Evolutionary conservation across 2,113 vertebrate species (phyloP), one percentile per base, ranked within the genome.

Genomic region (Nanorana parkeri): DNA sequence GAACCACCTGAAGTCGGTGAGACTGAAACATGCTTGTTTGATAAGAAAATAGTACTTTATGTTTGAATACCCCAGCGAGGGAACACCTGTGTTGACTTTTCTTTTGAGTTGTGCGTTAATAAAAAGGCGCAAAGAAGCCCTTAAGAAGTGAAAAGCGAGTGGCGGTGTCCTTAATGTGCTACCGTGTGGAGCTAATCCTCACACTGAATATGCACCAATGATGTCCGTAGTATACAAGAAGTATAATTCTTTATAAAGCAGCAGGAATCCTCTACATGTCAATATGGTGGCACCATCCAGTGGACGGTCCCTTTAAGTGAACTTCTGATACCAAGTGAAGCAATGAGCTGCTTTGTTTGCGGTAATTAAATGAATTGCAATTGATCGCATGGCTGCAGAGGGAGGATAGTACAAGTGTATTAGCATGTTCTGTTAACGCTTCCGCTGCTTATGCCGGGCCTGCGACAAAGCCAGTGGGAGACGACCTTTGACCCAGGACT

Each of bases 301-400:
- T 26, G 68, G n/a, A 10, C 17, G 7, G 55, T 58, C 5, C 20
- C 71, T 67, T 88, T 88, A 87, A 81, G 69, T 51, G 84, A 89
- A 85, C 86, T 85, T 84, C 78, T 88, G 86, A 87, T 86, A 88
- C 90, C 92, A 91, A 91, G 90, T 87, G 86, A 91, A 84, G 83
- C 84, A 65, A 85, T 89, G 83, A 89, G 87, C 85, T 68, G 91
- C 89, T 89, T 90, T 92, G 89, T 92, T 92, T 91, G 88, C 82
- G 87, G 93, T 95, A 96, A 96, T 96, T 95, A 95, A 95, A 93
- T 91, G 92, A 88, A 90, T 90, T 91, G 88, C 90, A 81, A 89
- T 91, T 88, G 87, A 90, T 93, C 89, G 86, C 88, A 81, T 77
- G 56, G 85, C 88, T 94, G 91, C 92, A 65, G 78, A 89, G 87